phyloP scores from a whole-genome alignment of 30 jellyfish, hydroid and myxozoan genomes.

The Cassiopea xamachana region DNA sequence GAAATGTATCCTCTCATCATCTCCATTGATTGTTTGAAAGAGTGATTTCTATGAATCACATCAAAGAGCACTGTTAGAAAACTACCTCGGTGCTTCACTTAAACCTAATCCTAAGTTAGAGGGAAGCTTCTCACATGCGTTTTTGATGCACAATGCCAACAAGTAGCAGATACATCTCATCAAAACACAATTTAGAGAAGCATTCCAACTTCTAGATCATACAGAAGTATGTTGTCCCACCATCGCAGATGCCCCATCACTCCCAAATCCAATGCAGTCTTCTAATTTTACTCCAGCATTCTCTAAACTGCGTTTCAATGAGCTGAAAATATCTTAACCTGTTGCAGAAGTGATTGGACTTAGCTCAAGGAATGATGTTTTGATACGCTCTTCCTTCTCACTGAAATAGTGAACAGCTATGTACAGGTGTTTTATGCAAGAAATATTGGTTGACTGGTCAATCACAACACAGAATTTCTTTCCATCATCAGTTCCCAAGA shows the following conservation, averaged over 20 bases:
- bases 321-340: constrained; percentile 30
- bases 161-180: constrained; percentile 80
- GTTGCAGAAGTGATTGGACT: constrained; percentile 10
- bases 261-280: constrained; percentile 51
- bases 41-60: constrained; percentile 62
- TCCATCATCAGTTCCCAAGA: constrained; percentile 56
- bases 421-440: constrained; percentile 48
- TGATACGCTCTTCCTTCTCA: constrained; percentile 32
- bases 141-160: constrained; percentile 71
- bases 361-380: constrained; percentile 55
- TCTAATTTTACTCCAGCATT: constrained; percentile 19
- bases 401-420: constrained; percentile 63
- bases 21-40: constrained; percentile 48
- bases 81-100: constrained; percentile 65
- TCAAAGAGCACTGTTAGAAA: constrained; percentile 61
- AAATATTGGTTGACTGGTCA: constrained; percentile 68
- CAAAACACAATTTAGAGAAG: constrained; percentile 65
- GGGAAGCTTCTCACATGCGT: constrained; percentile 69
- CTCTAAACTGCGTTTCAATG: constrained; percentile 24
- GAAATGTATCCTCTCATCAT: constrained; percentile 21
- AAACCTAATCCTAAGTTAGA: constrained; percentile 57
- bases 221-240: constrained; percentile 74
- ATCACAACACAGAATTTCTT: constrained; percentile 48
- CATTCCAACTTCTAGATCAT: constrained; percentile 60
- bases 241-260: constrained; percentile 81